Evolutionary conservation across 2,113 vertebrate genomes (phyloP), one percentile per base, ranked within the genome.

Genomic region (Nycticebus coucang): DNA sequence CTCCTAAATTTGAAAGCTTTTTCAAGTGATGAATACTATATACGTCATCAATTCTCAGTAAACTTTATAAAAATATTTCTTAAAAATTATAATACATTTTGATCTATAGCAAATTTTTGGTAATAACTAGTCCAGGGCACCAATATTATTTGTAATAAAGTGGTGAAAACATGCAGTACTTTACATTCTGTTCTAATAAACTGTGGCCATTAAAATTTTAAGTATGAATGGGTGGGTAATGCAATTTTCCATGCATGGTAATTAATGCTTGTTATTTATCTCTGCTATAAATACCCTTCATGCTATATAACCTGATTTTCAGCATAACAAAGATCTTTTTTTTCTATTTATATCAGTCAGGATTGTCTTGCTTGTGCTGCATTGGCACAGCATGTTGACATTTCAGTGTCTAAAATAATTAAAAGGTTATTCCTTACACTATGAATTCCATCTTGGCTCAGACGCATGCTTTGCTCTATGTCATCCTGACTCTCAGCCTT

Each of bases 211-310:
- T 92, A 94, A 37, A 75, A 77, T 41, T 89, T 92, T 95, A 95
- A 80, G 37, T 71, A 89, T 71, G 75, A 97, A 7, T 97, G 87
- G 87, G 77, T 30, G 87, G 35, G 28, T 45, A 83, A 64, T 87
- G 8, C 4, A 93, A 71, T 96, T 95, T 81, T 93, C 21, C 21
- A 74, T 77, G 60, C 33, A 82, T 95, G 2, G 26, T 50, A 80
- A 90, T 28, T 62, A 37, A 92, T 87, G 92, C 71, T 91, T 82
- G 14, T 55, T 95, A 85, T 86, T 96, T 81, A 87, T 92, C 26
- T 41, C 10, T 85, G 21, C 35, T 69, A 93, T 62, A 91, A 97
- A 92, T 84, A 87, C 12, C 71, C 60, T 95, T 97, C 71, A 95
- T 85, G 81, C 45, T 92, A 17, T 57, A 10, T 59, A 72, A 95